Evolutionary conservation across 2,797 vertebrate genomes (phyloP).

Genomic region (Alca torda): DNA sequence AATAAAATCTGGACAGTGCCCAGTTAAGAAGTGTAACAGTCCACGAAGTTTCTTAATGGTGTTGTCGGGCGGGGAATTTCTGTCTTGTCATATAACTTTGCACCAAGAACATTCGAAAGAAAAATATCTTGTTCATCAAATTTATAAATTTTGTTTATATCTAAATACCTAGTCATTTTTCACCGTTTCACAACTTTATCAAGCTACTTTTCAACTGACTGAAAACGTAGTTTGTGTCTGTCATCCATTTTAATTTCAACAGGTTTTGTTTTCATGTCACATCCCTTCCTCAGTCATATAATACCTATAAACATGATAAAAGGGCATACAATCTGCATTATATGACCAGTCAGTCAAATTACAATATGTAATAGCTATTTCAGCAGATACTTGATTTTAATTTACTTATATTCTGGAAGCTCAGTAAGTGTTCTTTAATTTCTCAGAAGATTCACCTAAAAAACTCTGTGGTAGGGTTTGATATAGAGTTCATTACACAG

Average conservation of each 20-base stretch:
- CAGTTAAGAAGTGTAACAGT: background rate
- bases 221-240: background rate
- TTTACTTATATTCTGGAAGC: background rate
- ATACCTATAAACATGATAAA: background rate
- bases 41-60: background rate
- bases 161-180: background rate
- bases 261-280: background rate
- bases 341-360: background rate
- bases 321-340: background rate
- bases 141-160: background rate
- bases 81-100: background rate
- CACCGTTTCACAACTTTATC: background rate
- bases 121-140: background rate
- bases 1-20: background rate
- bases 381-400: background rate
- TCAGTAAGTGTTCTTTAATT: background rate
- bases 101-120: background rate
- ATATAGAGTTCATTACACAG: background rate
- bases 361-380: background rate
- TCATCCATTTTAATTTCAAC: background rate
- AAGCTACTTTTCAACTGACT: background rate
- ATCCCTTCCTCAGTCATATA: background rate
- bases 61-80: background rate
- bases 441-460: background rate
- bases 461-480: background rate